Evolutionary conservation across 2,888 invertebrate species (phyloP), one percentile per base, ranked within the genome.

Genomic region (Spicauda simplicius): DNA sequence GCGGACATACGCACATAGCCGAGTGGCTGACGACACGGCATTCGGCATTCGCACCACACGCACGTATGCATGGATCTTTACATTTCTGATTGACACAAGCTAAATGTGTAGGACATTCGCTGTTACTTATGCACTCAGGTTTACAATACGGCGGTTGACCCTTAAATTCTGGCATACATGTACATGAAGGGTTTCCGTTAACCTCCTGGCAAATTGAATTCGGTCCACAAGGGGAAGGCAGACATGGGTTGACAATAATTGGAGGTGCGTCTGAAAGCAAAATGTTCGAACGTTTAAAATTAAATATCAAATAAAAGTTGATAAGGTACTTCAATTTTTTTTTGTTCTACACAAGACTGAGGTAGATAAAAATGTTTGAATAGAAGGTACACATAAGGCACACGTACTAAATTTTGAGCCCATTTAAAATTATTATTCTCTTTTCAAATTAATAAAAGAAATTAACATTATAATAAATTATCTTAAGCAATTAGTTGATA

Each of bases 171-270:
- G 95, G 94, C 70, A 96, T 86, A 78, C 97, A 97, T 25, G 95
- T 95, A 79, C 97, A 97, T 0, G 96, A 96, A 0, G 97, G 96
- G 45, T 94, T 94, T 69, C 95, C 95, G 71, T 96, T 95, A 16
- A 94, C 85, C 70, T 95, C 94, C 80, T 94, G 94, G 77, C 97
- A 97, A 80, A 96, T 94, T 1, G 97, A 94, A 80, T 96, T 96
- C 0, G 96, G 95, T 16, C 97, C 97, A 82, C 97, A 97, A 0
- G 97, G 97, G 60, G 96, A 96, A 56, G 97, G 97, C 74, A 94
- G 94, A 79, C 97, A 97, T 6, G 96, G 96, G 77, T 96, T 95
- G 62, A 93, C 83, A 60, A 73, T 73, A 37, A 80, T 66, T 16
- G 83, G 79, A 11, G 85, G 84, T 59, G 79, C 71, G 79, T 76